phyloP scores from a whole-genome alignment of 2,888 invertebrate species.

The Luperina nickerlii region DNA sequence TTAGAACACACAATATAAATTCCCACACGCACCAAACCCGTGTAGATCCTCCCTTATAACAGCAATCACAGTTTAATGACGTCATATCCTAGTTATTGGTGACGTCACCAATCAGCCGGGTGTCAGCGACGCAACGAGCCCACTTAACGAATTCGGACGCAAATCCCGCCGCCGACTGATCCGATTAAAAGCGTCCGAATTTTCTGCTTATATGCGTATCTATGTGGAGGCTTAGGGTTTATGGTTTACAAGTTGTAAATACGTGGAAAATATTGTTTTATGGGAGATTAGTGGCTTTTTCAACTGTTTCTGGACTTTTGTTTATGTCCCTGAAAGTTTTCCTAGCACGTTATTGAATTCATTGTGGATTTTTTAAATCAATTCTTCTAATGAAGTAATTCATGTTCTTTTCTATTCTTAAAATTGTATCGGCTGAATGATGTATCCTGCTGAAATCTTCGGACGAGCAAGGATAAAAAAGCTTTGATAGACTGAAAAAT shows the following conservation, averaged over 20 bases:
- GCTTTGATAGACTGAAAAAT: neutral
- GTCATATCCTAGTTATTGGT: constrained; percentile 53
- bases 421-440: neutral
- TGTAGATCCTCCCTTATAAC: constrained; percentile 18
- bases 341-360: too few relatives aligned
- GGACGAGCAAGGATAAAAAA: neutral
- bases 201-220: constrained; percentile 48
- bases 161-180: constrained; percentile 54
- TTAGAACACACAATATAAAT: neutral
- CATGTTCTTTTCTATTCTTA: neutral
- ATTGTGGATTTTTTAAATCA: neutral
- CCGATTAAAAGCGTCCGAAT: constrained; percentile 59
- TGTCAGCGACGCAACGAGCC: constrained; percentile 61
- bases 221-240: constrained; percentile 18
- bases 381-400: neutral
- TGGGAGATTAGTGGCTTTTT: neutral
- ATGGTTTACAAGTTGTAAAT: constrained; percentile 7
- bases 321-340: neutral
- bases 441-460: neutral
- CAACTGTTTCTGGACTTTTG: too few relatives aligned
- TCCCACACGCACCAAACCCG: neutral
- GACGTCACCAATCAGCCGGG: constrained; percentile 59
- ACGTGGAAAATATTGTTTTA: neutral
- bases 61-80: constrained; percentile 53
- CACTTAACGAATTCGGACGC: constrained; percentile 64